phyloP scores from a whole-genome alignment of 2,113 vertebrate species.

The Leucoraja erinaceus region DNA sequence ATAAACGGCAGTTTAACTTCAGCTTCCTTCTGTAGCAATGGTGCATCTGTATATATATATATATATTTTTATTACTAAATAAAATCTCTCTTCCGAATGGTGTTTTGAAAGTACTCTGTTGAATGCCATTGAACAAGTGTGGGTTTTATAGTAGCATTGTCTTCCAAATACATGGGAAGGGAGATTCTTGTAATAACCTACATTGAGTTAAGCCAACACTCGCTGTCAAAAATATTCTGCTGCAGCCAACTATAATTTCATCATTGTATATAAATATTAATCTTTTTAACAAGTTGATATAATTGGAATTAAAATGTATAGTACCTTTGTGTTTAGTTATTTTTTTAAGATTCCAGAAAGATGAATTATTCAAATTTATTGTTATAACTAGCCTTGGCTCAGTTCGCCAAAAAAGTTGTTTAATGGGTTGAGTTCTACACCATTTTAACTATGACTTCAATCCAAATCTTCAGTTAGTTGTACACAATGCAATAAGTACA shows the following conservation, averaged over 20 bases:
- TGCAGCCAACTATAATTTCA: neutral
- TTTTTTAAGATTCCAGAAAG: neutral
- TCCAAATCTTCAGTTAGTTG: neutral
- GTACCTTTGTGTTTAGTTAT: neutral
- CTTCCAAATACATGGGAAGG: neutral
- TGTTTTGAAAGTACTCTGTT: neutral
- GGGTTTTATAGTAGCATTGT: neutral
- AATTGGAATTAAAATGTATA: slow-evolving; percentile 26
- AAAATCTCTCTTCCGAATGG: neutral
- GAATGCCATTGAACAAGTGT: neutral
- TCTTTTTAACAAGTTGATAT: neutral
- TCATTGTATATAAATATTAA: neutral
- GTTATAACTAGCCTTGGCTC: neutral
- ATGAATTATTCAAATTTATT: slow-evolving; percentile 15
- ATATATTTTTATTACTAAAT: neutral
- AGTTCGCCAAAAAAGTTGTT: neutral
- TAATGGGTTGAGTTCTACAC: neutral
- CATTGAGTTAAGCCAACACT: neutral
- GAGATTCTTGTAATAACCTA: neutral
- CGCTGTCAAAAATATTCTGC: neutral
- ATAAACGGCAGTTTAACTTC: neutral
- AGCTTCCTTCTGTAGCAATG: neutral
- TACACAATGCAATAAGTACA: neutral
- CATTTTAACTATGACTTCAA: neutral
- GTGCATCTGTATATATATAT: neutral